Conservation (phyloP, 2,797 vertebrate genomes). For the Otus scops region DNA sequence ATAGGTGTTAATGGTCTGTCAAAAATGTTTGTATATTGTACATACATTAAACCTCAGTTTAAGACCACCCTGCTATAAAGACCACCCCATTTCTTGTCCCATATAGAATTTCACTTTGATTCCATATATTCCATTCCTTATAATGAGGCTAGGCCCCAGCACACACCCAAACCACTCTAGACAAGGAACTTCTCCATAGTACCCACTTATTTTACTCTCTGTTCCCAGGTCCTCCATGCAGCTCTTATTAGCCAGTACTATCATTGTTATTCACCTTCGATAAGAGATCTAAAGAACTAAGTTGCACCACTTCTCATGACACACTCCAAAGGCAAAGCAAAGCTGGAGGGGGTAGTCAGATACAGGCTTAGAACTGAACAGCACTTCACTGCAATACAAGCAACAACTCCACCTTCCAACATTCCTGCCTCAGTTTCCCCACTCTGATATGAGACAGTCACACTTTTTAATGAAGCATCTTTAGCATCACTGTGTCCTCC, state of each 20-base stretch:
- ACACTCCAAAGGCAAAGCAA: not conserved
- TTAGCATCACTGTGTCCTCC: not conserved
- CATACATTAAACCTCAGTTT: slow-evolving; percentile 81
- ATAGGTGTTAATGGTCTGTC: slow-evolving; percentile 87
- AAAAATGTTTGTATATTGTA: slow-evolving; percentile 87
- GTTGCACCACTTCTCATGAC: not conserved
- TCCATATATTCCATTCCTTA: slow-evolving; percentile 77
- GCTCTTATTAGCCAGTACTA: slow-evolving; percentile 28
- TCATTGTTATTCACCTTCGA: not conserved
- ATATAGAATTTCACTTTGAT: slow-evolving; percentile 81
- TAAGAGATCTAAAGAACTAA: not conserved
- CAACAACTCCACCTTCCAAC: not conserved
- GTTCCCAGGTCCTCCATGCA: not conserved
- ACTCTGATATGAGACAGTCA: fast-evolving
- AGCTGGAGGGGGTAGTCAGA: not conserved
- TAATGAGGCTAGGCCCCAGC: slow-evolving; percentile 72
- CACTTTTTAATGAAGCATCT: fast-evolving
- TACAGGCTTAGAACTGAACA: not conserved
- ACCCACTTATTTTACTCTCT: slow-evolving; percentile 29
- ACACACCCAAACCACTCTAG: slow-evolving; percentile 63
- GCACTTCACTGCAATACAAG: fast-evolving
- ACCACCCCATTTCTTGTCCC: slow-evolving; percentile 79
- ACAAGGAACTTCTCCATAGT: slow-evolving; percentile 44
- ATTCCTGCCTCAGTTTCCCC: not conserved
- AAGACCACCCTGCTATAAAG: slow-evolving; percentile 82